These are phyloP conservation scores for Chrysemys picta DNA, from an alignment of 2,113 vertebrate species.

Conservation along the genomic window DNA sequence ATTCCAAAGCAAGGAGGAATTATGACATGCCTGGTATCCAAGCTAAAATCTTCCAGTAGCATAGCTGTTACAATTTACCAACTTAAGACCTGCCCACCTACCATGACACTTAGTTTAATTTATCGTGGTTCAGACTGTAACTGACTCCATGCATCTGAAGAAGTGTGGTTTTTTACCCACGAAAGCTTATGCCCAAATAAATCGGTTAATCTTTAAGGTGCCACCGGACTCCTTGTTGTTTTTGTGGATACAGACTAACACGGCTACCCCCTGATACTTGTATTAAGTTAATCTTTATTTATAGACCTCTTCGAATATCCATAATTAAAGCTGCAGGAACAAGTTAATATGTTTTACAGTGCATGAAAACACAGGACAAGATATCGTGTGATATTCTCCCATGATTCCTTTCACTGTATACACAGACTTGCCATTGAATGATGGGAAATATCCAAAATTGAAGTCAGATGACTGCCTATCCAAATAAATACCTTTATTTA, in stretches of 20 bases:
- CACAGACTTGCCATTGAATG: not conserved
- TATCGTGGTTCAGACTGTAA: rapidly evolving
- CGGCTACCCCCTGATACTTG: too few species aligned
- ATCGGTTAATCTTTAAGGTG: too few species aligned
- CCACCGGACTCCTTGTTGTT: too few species aligned
- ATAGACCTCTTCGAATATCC: not conserved
- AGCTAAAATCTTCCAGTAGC: not conserved
- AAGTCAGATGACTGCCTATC: not conserved
- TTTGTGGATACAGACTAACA: too few species aligned
- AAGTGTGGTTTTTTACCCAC: too few species aligned
- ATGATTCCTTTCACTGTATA: not conserved
- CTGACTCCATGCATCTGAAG: too few species aligned
- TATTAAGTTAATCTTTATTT: not conserved
- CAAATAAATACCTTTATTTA: not conserved
- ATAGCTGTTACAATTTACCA: not conserved
- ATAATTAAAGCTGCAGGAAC: rapidly evolving
- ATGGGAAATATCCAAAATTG: not conserved
- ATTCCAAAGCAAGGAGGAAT: not conserved
- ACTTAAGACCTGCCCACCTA: rapidly evolving
- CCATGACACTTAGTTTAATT: not conserved
- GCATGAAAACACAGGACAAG: not conserved
- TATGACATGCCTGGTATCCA: not conserved
- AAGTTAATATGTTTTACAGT: not conserved
- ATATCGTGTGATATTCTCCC: not conserved
- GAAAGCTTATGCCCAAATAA: too few species aligned